These are phyloP conservation scores for Lasiurus borealis DNA, from an alignment of 2,113 vertebrate genomes.

Conservation along the genomic window DNA sequence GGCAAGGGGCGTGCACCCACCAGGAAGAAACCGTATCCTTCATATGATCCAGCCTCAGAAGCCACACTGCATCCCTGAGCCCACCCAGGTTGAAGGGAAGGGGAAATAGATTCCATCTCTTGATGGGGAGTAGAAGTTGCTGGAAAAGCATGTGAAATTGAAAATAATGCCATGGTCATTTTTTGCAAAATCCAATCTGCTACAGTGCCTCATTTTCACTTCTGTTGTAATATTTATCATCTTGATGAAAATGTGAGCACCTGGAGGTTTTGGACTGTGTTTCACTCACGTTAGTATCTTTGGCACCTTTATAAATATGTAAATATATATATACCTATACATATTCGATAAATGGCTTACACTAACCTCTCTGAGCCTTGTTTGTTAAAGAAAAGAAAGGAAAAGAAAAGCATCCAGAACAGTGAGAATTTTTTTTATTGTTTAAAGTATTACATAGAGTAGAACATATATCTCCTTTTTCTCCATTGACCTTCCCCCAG, in stretches of 20 bases:
- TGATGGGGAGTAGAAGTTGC: not conserved
- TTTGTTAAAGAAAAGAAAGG: not conserved
- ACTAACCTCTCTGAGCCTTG: not conserved
- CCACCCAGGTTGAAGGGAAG: not conserved
- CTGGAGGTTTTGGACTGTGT: not conserved
- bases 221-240: not conserved
- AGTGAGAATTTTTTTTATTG: not conserved
- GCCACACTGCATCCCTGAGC: not conserved
- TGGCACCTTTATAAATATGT: not conserved
- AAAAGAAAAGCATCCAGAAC: not conserved
- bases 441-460: too few species aligned
- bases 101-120: not conserved
- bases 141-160: not conserved
- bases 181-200: not conserved
- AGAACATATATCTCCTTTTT: too few species aligned
- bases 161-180: not conserved
- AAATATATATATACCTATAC: not conserved
- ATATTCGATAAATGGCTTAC: not conserved
- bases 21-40: not conserved
- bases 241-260: not conserved
- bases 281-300: constrained; percentile 4
- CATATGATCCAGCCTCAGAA: not conserved
- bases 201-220: not conserved
- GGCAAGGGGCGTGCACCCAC: not conserved
- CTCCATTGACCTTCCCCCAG: too few species aligned